A percentile compares a stretch with the other conserved stretches of the same genome.
Conservation (phyloP, 2,113 vertebrate genomes). For the Etia nguti region DNA sequence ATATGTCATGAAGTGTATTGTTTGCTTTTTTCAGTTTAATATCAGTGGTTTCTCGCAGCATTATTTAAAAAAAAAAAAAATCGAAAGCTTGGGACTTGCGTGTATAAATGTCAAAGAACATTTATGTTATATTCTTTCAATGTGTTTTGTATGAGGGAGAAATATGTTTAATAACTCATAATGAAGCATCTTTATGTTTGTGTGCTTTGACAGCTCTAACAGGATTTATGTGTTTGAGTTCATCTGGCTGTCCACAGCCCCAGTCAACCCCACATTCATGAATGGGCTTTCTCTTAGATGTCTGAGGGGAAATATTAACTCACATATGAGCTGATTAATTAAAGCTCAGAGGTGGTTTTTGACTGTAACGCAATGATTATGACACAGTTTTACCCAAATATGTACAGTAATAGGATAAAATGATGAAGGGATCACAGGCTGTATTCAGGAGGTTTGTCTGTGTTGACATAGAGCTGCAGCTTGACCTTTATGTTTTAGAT, state of each 20-base stretch:
- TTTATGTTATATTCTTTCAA: not conserved
- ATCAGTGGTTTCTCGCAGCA: not conserved
- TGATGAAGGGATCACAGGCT: not conserved
- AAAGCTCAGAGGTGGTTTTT: not conserved
- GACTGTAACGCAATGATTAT: not conserved
- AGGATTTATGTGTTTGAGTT: not conserved
- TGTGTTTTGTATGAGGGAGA: not conserved
- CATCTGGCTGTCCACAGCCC: not conserved
- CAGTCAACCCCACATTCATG: not conserved
- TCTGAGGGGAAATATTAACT: not conserved
- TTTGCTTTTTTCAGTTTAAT: not conserved
- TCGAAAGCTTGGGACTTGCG: not conserved
- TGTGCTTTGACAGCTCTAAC: not conserved
- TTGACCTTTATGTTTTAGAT: not conserved
- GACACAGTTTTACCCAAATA: not conserved
- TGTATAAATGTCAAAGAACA: not conserved
- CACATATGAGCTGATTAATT: not conserved
- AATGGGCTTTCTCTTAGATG: not conserved
- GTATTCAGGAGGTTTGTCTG: not conserved
- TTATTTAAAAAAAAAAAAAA: not conserved
- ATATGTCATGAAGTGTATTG: not conserved
- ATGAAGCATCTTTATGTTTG: not conserved
- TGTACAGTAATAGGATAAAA: not conserved
- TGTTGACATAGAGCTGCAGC: not conserved
- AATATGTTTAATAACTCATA: not conserved